phyloP scores from a whole-genome alignment of 2,888 invertebrate species.

The Tupiocoris notatus region DNA sequence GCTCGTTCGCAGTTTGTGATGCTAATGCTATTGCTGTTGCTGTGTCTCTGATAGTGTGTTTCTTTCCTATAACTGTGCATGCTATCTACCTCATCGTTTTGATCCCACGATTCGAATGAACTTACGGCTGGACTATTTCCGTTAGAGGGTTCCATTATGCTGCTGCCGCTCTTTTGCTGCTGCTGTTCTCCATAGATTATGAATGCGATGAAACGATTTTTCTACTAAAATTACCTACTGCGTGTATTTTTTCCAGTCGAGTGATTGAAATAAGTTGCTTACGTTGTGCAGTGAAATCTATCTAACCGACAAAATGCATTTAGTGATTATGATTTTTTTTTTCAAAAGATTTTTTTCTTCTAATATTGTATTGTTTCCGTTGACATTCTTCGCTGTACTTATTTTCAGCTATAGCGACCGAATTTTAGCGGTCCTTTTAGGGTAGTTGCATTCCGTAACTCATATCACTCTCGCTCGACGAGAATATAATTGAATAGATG shows the following conservation, averaged over 20 bases:
- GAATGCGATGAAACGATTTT: neutral
- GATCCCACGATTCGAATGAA: constrained; percentile 12
- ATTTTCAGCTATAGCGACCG: neutral
- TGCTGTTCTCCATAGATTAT: neutral
- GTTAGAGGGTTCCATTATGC: neutral
- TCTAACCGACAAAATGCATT: neutral
- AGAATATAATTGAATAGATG: too few species aligned
- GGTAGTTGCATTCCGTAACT: neutral
- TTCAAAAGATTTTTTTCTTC: neutral
- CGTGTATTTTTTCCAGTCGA: neutral
- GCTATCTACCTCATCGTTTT: constrained; percentile 55
- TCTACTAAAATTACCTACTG: neutral
- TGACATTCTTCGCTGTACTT: neutral
- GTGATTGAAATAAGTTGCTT: neutral
- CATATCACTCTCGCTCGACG: neutral
- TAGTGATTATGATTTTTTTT: neutral
- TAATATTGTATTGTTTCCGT: neutral
- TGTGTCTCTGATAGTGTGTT: constrained; percentile 46
- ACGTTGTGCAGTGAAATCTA: neutral
- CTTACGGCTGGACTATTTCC: constrained; percentile 12
- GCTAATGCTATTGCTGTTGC: constrained; percentile 50
- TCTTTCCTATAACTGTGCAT: constrained; percentile 44
- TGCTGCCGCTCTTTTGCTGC: neutral
- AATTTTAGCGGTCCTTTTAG: neutral
- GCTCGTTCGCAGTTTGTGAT: constrained; percentile 51